phyloP scores from a whole-genome alignment of 2,888 invertebrate species.

The Yponomeuta cagnagella region DNA sequence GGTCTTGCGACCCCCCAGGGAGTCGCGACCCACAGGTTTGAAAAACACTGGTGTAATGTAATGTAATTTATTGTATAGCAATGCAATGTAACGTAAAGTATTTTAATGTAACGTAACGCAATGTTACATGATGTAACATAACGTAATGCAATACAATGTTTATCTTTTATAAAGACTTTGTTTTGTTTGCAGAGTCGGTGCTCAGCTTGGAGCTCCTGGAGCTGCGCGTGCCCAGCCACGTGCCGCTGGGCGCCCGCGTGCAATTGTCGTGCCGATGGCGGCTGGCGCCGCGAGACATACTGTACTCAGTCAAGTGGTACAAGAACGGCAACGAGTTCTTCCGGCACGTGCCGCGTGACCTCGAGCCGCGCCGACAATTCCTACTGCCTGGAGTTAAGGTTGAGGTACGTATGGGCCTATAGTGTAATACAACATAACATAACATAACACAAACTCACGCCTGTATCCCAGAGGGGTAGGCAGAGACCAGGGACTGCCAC shows the following conservation, averaged over 20 bases:
- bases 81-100: too few relatives aligned
- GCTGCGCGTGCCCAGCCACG: constrained; percentile 87
- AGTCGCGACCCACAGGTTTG: too few relatives aligned
- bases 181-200: constrained; percentile 44
- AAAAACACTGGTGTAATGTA: too few relatives aligned
- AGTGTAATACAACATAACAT: not conserved
- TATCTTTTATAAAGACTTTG: not conserved
- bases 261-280: constrained; percentile 88
- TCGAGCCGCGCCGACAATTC: constrained; percentile 87
- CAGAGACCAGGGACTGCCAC: too few relatives aligned
- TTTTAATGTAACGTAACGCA: too few relatives aligned
- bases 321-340: constrained; percentile 94
- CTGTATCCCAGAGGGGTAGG: too few relatives aligned
- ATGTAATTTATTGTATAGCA: too few relatives aligned
- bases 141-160: too few relatives aligned
- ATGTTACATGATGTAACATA: too few relatives aligned
- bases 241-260: constrained; percentile 85
- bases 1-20: too few relatives aligned
- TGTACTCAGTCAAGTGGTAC: constrained; percentile 95
- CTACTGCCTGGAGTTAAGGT: constrained; percentile 87
- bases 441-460: too few relatives aligned
- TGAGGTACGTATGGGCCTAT: constrained; percentile 78
- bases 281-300: constrained; percentile 83
- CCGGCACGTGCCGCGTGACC: constrained; percentile 88
- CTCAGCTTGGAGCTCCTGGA: constrained; percentile 81